Percentiles rank a stretch among this genome's conserved stretches.
Conservation (phyloP, 2,888 invertebrate species). For the Spisula subtruncata region DNA sequence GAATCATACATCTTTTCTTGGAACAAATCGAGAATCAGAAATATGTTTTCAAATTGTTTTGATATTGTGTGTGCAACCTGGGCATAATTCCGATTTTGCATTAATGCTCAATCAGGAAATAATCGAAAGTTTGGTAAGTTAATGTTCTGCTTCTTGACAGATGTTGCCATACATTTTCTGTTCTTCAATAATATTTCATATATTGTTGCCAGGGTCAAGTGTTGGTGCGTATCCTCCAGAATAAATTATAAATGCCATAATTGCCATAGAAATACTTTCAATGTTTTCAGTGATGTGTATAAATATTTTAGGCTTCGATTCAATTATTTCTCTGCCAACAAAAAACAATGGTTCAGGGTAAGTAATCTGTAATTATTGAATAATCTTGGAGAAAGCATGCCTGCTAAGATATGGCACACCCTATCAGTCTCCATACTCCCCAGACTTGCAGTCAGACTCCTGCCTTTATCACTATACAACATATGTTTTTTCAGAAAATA, state of each 20-base stretch:
- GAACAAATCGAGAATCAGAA: not conserved
- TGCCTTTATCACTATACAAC: conserved; percentile 1
- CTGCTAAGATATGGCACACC: not conserved
- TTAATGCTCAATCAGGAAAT: too few relatives aligned
- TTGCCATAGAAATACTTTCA: conserved; percentile 1
- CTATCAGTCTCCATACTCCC: not conserved
- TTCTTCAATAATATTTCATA: not conserved
- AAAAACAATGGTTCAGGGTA: conserved; percentile 4
- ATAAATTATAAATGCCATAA: not conserved
- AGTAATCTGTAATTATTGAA: not conserved
- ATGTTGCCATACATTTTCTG: not conserved
- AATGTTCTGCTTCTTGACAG: not conserved
- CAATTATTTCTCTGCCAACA: not conserved
- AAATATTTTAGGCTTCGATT: conserved; percentile 13
- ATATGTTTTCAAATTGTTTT: too few relatives aligned
- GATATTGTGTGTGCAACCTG: too few relatives aligned
- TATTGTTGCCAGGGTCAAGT: not conserved
- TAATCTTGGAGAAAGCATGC: not conserved
- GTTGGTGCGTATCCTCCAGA: not conserved
- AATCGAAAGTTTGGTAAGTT: not conserved
- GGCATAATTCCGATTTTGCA: too few relatives aligned
- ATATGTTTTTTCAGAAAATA: conserved; percentile 21
- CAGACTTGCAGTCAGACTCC: not conserved
- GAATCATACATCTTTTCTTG: not conserved
- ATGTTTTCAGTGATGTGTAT: conserved; percentile 14